phyloP scores from a whole-genome alignment of 2,113 vertebrate species.

The Takifugu bimaculatus region DNA sequence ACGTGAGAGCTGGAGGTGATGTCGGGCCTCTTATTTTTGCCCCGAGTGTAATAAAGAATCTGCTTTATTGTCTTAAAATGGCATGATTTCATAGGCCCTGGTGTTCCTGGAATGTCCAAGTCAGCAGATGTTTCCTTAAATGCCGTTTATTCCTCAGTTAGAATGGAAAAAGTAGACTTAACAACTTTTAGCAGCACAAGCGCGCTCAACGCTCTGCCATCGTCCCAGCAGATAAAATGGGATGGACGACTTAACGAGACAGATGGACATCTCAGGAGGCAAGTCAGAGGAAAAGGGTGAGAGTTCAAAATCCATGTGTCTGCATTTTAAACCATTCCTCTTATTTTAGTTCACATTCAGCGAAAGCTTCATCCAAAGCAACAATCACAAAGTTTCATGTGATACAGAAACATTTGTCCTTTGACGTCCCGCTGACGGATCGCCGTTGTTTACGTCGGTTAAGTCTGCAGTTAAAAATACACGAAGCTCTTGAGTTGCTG shows the following conservation, averaged over 20 bases:
- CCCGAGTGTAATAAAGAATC: no score
- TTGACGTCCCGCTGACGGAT: neutral
- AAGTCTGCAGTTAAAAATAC: conserved; percentile 1
- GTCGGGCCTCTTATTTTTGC: neutral
- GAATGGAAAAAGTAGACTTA: neutral
- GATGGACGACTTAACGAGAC: conserved; percentile 73
- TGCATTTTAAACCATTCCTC: neutral
- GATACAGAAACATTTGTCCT: neutral
- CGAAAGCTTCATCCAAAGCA: neutral
- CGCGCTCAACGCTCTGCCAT: conserved; percentile 32
- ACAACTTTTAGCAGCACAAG: conserved; percentile 5
- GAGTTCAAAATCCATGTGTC: conserved; percentile 24
- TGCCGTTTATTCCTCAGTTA: conserved; percentile 18
- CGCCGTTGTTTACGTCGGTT: neutral
- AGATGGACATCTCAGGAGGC: conserved; percentile 64
- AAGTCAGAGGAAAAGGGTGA: conserved; percentile 68
- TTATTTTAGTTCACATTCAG: neutral
- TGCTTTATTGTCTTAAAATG: neutral
- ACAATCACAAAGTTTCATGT: neutral
- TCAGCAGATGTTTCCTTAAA: conserved; percentile 22
- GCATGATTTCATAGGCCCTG: neutral
- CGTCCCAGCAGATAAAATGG: conserved; percentile 68
- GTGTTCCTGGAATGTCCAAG: neutral
- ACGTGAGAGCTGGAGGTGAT: neutral
- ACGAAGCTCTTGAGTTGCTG: conserved; percentile 5